Percentiles rank a stretch among this genome's conserved stretches.
Evolutionary conservation across 2,113 vertebrate genomes (phyloP).

Genomic region (Grus americana): DNA sequence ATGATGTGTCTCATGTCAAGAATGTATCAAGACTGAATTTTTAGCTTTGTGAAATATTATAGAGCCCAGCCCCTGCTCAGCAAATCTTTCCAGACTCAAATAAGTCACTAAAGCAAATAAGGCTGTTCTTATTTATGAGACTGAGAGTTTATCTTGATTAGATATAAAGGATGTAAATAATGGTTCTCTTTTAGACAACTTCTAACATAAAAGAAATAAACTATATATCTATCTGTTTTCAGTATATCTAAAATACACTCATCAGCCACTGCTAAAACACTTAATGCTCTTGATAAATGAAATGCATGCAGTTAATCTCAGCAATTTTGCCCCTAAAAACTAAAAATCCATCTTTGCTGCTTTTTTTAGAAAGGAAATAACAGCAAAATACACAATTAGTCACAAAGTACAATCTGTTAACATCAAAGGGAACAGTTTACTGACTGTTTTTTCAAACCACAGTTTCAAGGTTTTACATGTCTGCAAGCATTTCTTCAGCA

Average conservation of each 20-base stretch:
- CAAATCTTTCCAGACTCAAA: slow-evolving; percentile 63
- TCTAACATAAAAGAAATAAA: slow-evolving; percentile 62
- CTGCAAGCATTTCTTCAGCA: slow-evolving; percentile 45
- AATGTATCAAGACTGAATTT: slow-evolving; percentile 71
- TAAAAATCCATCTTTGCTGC: slow-evolving; percentile 26
- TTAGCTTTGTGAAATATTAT: slow-evolving; percentile 67
- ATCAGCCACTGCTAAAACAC: slow-evolving; percentile 54
- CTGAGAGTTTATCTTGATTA: slow-evolving; percentile 69
- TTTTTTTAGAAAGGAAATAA: slow-evolving; percentile 23
- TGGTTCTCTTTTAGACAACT: slow-evolving; percentile 35
- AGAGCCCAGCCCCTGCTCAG: slow-evolving; percentile 30
- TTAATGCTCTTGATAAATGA: slow-evolving; percentile 62
- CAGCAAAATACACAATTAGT: slow-evolving; percentile 10
- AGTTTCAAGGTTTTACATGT: slow-evolving; percentile 15
- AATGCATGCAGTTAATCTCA: slow-evolving; percentile 14
- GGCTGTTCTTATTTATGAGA: slow-evolving; percentile 69
- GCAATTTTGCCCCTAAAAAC: slow-evolving; percentile 32
- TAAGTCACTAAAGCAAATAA: slow-evolving; percentile 67
- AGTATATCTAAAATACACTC: slow-evolving; percentile 59
- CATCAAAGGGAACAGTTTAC: slow-evolving; percentile 34
- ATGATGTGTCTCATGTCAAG: slow-evolving; percentile 66
- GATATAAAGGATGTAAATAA: slow-evolving; percentile 66
- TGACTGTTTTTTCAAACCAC: background rate
- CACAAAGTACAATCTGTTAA: background rate
- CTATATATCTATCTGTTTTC: slow-evolving; percentile 55